phyloP scores from a whole-genome alignment of 2,113 vertebrate species.

The Sterrhoptilus dennistouni region DNA sequence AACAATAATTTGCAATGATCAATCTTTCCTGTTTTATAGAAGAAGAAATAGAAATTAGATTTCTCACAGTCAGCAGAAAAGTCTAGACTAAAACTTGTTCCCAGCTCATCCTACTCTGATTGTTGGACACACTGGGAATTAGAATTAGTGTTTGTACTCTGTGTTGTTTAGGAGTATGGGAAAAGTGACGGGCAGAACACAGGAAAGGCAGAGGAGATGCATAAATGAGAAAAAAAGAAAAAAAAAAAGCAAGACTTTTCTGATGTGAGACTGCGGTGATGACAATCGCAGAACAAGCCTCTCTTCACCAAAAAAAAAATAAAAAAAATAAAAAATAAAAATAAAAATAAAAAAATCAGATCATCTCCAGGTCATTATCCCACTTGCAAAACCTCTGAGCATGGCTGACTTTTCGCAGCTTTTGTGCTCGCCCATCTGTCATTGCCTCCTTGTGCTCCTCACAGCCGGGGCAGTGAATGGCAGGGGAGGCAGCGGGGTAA shows the following conservation, averaged over 20 bases:
- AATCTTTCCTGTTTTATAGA: background rate
- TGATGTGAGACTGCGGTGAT: background rate
- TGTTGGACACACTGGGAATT: background rate
- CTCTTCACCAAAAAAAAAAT: background rate
- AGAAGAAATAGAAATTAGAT: background rate
- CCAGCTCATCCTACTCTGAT: background rate
- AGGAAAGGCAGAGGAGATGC: background rate
- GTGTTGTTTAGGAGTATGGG: background rate
- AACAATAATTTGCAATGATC: background rate
- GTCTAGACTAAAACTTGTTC: background rate
- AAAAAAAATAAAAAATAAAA: background rate
- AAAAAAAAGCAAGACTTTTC: background rate
- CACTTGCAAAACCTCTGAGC: background rate
- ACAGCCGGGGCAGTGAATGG: background rate
- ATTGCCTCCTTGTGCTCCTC: background rate
- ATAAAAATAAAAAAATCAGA: background rate
- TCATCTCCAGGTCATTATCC: slow-evolving; percentile 40
- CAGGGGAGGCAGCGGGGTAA: background rate
- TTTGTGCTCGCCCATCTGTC: slow-evolving; percentile 30
- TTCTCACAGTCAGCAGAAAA: background rate
- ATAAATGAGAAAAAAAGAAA: background rate
- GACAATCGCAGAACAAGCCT: background rate
- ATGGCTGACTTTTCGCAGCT: background rate
- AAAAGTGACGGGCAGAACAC: background rate
- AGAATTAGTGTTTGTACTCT: background rate